Conservation (phyloP, 2,113 vertebrate genomes). For the Arvicanthis niloticus region DNA sequence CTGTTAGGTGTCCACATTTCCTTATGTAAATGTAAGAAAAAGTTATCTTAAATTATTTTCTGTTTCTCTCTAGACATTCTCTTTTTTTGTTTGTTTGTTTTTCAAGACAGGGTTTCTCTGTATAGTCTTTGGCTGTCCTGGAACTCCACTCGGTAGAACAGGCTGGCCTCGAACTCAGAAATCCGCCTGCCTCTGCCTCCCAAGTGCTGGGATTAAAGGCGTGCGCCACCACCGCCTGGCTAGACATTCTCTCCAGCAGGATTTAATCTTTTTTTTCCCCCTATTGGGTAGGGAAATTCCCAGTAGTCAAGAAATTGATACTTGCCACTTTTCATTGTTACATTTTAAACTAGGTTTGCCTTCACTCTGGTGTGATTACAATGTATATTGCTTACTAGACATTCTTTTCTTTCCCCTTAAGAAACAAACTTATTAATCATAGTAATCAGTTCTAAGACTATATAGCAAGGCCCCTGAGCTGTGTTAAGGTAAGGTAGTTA, state of each 20-base stretch:
- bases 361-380: constrained; percentile 39
- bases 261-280: background rate
- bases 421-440: background rate
- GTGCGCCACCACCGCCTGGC: too few species aligned
- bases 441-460: background rate
- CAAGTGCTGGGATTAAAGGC: too few species aligned
- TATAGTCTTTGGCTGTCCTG: too few species aligned
- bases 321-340: constrained; percentile 65
- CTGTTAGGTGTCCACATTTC: constrained; percentile 37
- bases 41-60: constrained; percentile 34
- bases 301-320: constrained; percentile 63
- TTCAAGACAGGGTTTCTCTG: too few species aligned
- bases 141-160: too few species aligned
- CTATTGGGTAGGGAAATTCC: constrained; percentile 52
- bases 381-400: constrained; percentile 18
- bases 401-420: background rate
- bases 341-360: constrained; percentile 63
- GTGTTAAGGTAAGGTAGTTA: background rate
- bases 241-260: constrained; percentile 21
- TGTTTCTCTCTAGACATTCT: constrained; percentile 9
- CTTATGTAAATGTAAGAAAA: background rate
- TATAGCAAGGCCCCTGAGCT: background rate
- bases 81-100: too few species aligned
- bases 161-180: too few species aligned
- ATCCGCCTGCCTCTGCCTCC: too few species aligned